phyloP scores from a whole-genome alignment of 2,888 invertebrate species.

The Luffia ferchaultella region DNA sequence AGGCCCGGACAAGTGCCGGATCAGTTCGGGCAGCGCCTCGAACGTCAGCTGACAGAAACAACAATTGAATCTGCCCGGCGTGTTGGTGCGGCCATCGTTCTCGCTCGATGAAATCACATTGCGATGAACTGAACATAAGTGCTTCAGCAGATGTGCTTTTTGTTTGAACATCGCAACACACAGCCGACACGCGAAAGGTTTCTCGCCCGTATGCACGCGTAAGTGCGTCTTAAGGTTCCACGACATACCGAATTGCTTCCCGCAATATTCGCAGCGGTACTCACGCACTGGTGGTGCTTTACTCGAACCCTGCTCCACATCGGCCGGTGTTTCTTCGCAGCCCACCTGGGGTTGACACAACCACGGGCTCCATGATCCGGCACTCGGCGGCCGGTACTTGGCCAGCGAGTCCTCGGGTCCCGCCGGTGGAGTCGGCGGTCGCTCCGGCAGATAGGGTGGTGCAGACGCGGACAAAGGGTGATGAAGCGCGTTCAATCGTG shows the following conservation, averaged over 20 bases:
- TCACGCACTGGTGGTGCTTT: constrained; percentile 77
- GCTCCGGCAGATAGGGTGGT: constrained; percentile 73
- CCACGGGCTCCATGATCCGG: constrained; percentile 76
- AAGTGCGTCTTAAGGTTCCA: constrained; percentile 92
- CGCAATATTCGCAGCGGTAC: constrained; percentile 89
- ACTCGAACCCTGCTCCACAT: constrained; percentile 62
- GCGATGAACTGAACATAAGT: constrained; percentile 88
- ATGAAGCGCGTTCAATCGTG: constrained; percentile 44
- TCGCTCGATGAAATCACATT: constrained; percentile 87
- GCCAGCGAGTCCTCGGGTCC: constrained; percentile 65
- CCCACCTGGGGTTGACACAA: constrained; percentile 72
- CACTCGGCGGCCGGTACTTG: constrained; percentile 74
- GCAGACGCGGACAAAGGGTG: constrained; percentile 78
- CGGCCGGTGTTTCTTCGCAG: constrained; percentile 49
- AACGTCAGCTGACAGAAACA: constrained; percentile 89
- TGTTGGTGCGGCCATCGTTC: constrained; percentile 70
- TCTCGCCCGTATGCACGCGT: constrained; percentile 88
- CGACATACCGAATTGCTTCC: constrained; percentile 92
- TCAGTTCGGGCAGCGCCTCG: constrained; percentile 86
- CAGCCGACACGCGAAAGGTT: constrained; percentile 87
- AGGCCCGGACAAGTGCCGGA: constrained; percentile 86
- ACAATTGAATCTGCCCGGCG: constrained; percentile 78
- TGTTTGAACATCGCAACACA: constrained; percentile 94
- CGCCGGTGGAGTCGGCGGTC: constrained; percentile 69
- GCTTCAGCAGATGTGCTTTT: constrained; percentile 87